Conservation (phyloP, 2,113 vertebrate species). For the Hyla sarda region DNA sequence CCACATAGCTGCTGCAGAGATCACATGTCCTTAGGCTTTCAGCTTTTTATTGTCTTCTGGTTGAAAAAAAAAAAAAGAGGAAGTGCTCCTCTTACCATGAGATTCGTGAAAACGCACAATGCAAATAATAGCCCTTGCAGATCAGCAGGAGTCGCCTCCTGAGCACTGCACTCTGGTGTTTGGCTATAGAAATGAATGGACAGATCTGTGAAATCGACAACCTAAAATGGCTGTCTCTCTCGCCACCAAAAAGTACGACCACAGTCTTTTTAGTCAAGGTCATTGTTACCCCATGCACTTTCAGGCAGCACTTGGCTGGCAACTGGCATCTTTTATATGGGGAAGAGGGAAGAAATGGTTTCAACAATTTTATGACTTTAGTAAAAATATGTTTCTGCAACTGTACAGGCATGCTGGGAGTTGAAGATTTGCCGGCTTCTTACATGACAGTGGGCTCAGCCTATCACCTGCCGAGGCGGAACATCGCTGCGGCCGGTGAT, state of each 20-base stretch:
- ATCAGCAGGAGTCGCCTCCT: neutral
- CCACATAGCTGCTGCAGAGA: constrained; percentile 21
- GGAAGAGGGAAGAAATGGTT: neutral
- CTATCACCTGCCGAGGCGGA: no score
- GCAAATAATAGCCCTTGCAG: neutral
- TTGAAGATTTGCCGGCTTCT: no score
- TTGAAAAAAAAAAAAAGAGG: constrained; percentile 8
- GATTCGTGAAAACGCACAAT: neutral
- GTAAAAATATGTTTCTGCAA: no score
- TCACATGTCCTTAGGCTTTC: constrained; percentile 15
- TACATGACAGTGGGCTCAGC: no score
- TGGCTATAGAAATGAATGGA: no score
- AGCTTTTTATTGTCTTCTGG: constrained; percentile 13
- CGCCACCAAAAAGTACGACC: no score
- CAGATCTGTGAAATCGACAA: no score
- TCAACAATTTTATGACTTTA: neutral
- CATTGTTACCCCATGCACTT: neutral
- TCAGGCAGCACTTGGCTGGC: neutral
- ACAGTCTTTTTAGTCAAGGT: no score
- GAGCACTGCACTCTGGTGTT: no score
- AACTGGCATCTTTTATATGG: neutral
- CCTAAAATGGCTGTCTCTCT: no score
- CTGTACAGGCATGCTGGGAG: no score
- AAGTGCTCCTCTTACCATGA: neutral
- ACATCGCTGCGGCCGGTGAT: no score